Conservation (phyloP, 2,113 vertebrate genomes). For the Rhinolophus sinicus region DNA sequence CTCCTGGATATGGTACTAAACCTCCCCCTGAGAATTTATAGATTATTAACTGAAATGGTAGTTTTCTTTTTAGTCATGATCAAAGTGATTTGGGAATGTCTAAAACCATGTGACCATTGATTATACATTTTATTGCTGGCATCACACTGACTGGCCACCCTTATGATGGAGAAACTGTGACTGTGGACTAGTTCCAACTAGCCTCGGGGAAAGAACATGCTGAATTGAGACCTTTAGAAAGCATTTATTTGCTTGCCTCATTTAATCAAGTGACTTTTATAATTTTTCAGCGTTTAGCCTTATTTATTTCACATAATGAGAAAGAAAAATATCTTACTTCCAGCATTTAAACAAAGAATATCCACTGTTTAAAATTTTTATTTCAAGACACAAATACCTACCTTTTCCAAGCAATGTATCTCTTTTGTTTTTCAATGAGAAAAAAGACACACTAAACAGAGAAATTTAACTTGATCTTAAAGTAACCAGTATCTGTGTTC, state of each 20-base stretch:
- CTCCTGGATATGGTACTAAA: conserved; percentile 12
- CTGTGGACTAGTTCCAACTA: conserved; percentile 59
- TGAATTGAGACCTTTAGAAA: conserved; percentile 60
- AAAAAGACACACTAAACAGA: neutral
- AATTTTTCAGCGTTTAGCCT: conserved; percentile 64
- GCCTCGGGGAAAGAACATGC: conserved; percentile 47
- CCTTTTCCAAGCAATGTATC: neutral
- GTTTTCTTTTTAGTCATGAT: conserved; percentile 70
- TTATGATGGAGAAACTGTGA: conserved; percentile 47
- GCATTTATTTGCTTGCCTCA: conserved; percentile 51
- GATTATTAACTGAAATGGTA: conserved; percentile 66
- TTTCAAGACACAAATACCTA: neutral
- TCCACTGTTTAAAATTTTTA: neutral
- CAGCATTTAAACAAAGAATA: conserved; percentile 47
- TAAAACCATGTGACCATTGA: neutral
- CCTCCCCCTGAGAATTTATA: conserved; percentile 31
- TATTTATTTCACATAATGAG: conserved; percentile 68
- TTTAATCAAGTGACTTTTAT: conserved; percentile 66
- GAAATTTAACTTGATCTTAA: neutral
- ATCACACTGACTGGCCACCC: conserved; percentile 39
- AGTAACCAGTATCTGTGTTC: neutral
- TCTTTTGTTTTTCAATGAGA: neutral
- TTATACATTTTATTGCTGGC: conserved; percentile 15
- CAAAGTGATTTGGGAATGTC: conserved; percentile 63
- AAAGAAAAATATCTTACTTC: conserved; percentile 51